Base-by-base conservation (phyloP, 1,140 invertebrate species). In the Nomia melanderi region DNA sequence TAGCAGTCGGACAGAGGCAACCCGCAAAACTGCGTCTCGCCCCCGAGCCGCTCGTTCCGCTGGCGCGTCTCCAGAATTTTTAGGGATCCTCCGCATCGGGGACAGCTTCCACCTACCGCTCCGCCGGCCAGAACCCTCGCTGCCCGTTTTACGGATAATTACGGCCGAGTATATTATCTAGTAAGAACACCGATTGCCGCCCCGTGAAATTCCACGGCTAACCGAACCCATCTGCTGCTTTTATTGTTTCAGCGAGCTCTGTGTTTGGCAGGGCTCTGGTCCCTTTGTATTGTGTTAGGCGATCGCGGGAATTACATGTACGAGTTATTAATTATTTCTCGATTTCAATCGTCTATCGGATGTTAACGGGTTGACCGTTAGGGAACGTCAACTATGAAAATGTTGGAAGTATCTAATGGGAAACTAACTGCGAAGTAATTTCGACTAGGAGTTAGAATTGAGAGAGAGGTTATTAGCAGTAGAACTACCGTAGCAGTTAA, bases 131-230 rank as follows among this genome's bases (percentile, higher is more conserved):
- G n/a, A 41, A 39, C 23, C 31, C 78, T n/a, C 53, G 47, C 62
- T 53, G 60, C 20, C 50, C 59, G 63, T 78, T 83, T 73, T 47
- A 70, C 70, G 80, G 81, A 66, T 82, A 82, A 78, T 83, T 82
- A 83, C 65, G n/a, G 44, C 3, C 64, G 23, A 59, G n/a, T 59
- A 36, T 73, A 77, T 54, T 53, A 62, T 59, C 53, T 60, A 14
- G 65, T 20, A 54, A 74, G 63, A 67, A 63, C 78, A 44, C 44
- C 53, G 74, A 71, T 77, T 79, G 47, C 47, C 47, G 5, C 6
- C 47, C 20, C 14, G 20, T 5, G 5, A 47, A 6, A 20, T 17
- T 39, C 64, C 27, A 9, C 31, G 14, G 41, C 36, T 20, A 25
- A 25, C 23, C 11, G 23, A 20, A 20, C 8, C 3, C 17, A 5